Base-by-base conservation (phyloP, 1,140 invertebrate genomes). In the Neodiprion lecontei region DNA sequence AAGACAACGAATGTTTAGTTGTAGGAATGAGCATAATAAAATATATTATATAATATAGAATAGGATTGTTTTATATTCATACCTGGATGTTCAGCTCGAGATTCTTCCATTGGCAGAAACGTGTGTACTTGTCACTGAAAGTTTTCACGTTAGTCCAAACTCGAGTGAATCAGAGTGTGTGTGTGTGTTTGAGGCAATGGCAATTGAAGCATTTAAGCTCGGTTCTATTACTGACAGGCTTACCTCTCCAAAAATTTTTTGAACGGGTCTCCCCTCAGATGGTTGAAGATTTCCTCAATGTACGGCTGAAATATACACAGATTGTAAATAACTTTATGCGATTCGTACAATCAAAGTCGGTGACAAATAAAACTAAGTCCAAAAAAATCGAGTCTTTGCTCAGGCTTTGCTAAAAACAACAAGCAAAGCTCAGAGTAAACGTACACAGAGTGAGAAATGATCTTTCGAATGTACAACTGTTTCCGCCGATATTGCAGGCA, bases 51-150 rank as follows among this genome's bases (percentile, higher is more conserved):
- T 40, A 40, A 40, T 40, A 5, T 40, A 40, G 5, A 5, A 40
- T 40, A 40, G 5, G 2, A 5, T 40, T 40, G 28, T 40, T 40
- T 40, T 5, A 40, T 72, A 74, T 50, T 82, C 89, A 90, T 90
- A 96, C 95, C 91, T 98, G 96, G 85, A 99, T 99, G 91, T 99
- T 99, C 86, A 99, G 91, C 91, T 99, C 98, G 91, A 99, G 92
- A 89, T 99, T 99, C 91, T 99, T 99, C 99, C 99, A 99, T 90
- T 99, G 99, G 89, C 98, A 99, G 92, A 99, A 99, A 82, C 99
- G 93, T 81, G 98, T 99, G 90, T 99, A 99, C 91, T 99, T 99
- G 83, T 99, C 98, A 91, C 98, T 98, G 90, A 74, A 94, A 94
- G 67, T 11, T 69, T 69, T 69, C 67, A 69, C 67, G 67, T 69